Conservation (phyloP, 2,113 vertebrate species). For the Malurus cyaneus region DNA sequence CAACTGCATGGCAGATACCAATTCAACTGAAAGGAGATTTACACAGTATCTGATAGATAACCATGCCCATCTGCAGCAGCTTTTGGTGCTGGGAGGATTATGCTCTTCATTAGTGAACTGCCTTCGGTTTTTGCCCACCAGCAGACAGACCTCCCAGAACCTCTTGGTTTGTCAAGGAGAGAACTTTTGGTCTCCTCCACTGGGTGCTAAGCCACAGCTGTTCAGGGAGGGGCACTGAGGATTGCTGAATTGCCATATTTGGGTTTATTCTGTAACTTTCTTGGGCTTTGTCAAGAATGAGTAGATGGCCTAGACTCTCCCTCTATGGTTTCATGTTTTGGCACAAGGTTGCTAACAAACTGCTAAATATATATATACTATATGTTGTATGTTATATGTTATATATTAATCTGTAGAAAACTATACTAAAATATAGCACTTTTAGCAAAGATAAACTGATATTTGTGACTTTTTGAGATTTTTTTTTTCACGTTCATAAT, state of each 20-base stretch:
- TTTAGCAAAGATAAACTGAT: neutral
- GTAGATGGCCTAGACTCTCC: neutral
- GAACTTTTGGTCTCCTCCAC: neutral
- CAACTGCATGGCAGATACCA: neutral
- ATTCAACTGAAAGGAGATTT: neutral
- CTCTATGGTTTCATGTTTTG: neutral
- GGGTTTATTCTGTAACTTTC: neutral
- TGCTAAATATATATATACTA: neutral
- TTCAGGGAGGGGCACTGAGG: neutral
- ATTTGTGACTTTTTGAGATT: neutral
- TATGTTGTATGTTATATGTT: too few relatives aligned
- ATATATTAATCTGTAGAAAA: too few relatives aligned
- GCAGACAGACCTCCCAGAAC: neutral
- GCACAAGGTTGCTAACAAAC: neutral
- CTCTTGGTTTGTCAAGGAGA: neutral
- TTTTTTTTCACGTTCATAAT: neutral
- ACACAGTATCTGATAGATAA: neutral
- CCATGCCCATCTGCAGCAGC: neutral
- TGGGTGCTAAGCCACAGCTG: neutral
- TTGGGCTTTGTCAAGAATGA: neutral
- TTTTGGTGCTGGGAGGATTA: neutral
- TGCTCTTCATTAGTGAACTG: neutral
- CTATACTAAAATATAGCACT: neutral
- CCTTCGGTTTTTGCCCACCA: fast-evolving
- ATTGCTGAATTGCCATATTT: neutral